phyloP scores from a whole-genome alignment of 2,797 vertebrate genomes.

The Etheostoma nigrum region DNA sequence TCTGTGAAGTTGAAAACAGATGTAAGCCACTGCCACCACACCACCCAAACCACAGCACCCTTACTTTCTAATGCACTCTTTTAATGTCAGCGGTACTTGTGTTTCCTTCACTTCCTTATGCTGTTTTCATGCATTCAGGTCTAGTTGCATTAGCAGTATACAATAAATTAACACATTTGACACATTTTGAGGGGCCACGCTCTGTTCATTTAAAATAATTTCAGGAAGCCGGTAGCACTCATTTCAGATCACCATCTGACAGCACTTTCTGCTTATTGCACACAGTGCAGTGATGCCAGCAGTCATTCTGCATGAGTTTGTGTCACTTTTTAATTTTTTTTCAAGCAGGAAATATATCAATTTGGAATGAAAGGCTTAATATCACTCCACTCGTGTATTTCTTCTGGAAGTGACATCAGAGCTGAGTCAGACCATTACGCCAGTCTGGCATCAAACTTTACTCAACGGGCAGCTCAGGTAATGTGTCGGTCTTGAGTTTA shows the following conservation, averaged over 20 bases:
- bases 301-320: constrained; percentile 27
- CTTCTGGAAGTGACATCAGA: constrained; percentile 41
- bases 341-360: constrained; percentile 43
- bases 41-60: constrained; percentile 41
- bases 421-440: constrained; percentile 41
- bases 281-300: constrained; percentile 24
- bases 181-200: neutral
- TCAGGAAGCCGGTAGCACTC: constrained; percentile 10
- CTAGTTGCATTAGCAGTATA: neutral
- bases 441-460: constrained; percentile 25
- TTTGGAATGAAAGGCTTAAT: constrained; percentile 47
- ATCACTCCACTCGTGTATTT: constrained; percentile 30
- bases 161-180: constrained; percentile 16
- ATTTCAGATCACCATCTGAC: constrained; percentile 44
- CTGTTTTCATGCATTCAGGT: neutral
- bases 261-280: constrained; percentile 52
- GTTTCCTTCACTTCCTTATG: constrained; percentile 16
- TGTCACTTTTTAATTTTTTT: constrained; percentile 14
- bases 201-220: constrained; percentile 19
- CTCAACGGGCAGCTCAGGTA: constrained; percentile 21
- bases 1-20: constrained; percentile 67
- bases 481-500: constrained; percentile 18
- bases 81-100: constrained; percentile 34
- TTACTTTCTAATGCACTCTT: constrained; percentile 39
- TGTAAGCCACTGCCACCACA: constrained; percentile 52